A percentile compares a stretch with the other conserved stretches of the same genome.
These are phyloP conservation scores for Petrocephalus schoutedeni DNA, from an alignment of 2,797 vertebrate species.

Conservation along the genomic window DNA sequence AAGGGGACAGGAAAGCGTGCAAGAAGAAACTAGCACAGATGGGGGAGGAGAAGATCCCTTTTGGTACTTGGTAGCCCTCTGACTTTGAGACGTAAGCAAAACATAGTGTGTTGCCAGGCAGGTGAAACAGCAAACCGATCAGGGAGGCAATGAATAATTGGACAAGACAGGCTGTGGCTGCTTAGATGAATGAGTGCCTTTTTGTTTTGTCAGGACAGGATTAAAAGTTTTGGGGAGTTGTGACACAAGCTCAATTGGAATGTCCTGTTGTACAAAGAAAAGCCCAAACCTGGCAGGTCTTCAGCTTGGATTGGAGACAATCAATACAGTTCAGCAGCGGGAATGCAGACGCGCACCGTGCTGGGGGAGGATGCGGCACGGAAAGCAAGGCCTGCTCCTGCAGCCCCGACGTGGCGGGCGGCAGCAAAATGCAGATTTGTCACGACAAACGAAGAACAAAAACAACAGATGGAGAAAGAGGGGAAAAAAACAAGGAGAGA, in stretches of 20 bases:
- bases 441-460: neutral
- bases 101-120: neutral
- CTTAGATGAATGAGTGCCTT: neutral
- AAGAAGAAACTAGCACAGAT: neutral
- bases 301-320: neutral
- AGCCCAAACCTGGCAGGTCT: neutral
- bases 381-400: neutral
- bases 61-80: neutral
- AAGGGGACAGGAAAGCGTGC: neutral
- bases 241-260: neutral
- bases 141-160: neutral
- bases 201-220: slow-evolving; percentile 6
- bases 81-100: neutral
- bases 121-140: neutral
- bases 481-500: neutral
- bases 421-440: neutral
- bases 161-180: neutral
- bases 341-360: neutral
- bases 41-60: neutral
- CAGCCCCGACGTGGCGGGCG: neutral
- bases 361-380: neutral
- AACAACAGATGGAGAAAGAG: neutral
- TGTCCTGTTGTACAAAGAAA: neutral
- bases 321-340: neutral
- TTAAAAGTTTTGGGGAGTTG: neutral